Conservation (phyloP, 1,140 invertebrate species). For the Saccostrea cuccullata region DNA sequence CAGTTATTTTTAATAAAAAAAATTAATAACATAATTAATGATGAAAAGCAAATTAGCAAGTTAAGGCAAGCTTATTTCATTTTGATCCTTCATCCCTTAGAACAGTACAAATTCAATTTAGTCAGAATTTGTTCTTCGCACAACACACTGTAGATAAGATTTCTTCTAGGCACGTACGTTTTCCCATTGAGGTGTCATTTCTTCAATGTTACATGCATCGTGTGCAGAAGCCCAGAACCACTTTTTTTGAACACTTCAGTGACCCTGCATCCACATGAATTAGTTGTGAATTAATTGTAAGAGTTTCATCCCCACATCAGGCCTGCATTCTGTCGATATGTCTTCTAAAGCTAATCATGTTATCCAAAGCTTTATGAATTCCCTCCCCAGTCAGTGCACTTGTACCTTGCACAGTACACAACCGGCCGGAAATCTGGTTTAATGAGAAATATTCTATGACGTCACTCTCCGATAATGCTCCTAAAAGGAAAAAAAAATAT, state of each 20-base stretch:
- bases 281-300: too few species aligned
- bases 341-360: constrained; percentile 58
- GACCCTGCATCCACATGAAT: not conserved
- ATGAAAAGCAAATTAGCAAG: too few species aligned
- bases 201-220: not conserved
- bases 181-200: not conserved
- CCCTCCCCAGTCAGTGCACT: constrained; percentile 67
- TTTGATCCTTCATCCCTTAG: too few species aligned
- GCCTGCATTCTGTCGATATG: constrained; percentile 45
- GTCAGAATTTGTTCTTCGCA: not conserved
- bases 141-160: not conserved
- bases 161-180: not conserved
- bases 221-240: not conserved
- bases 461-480: constrained; percentile 59
- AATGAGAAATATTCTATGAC: constrained; percentile 62
- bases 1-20: too few species aligned
- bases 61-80: too few species aligned
- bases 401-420: constrained; percentile 68
- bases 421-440: constrained; percentile 50
- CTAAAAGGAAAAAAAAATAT: constrained; percentile 49
- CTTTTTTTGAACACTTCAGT: not conserved
- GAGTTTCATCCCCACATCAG: not conserved
- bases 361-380: constrained; percentile 64
- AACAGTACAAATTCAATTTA: not conserved
- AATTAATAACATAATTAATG: too few species aligned